Base-by-base conservation (phyloP, 2,113 vertebrate species). In the Prolemur simus region DNA sequence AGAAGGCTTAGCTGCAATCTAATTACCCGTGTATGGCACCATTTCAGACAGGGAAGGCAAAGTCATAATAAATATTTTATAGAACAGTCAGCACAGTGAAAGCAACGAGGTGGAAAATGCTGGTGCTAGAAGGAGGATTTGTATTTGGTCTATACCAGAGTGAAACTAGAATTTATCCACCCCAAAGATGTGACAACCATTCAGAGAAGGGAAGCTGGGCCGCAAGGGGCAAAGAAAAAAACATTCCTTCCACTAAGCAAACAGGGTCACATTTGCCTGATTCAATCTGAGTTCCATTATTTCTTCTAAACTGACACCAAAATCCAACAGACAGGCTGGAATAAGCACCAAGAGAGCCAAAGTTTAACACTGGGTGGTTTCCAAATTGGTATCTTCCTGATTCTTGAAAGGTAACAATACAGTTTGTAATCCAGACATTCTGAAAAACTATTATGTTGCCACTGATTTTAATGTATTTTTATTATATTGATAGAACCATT, bases 1-100 rank as follows among this genome's bases (percentile, higher is more conserved):
- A 78, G 37, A 93, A 88, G 73, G 58, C 0, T 91, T 49, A 54
- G 88, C 47, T 60, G 74, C 89, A 90, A 89, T 80, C 27, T 52
- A 87, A 96, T 89, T 81, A 90, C 82, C 74, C 39, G 6, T n/a
- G 12, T 63, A 10, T 8, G 25, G 91, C 45, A 89, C 74, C 21
- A 17, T 90, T 97, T 93, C 82, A 83, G 74, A 64, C 63, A 54
- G 37, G 80, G 39, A 91, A 96, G 52, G 74, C 86, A 87, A 42
- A 91, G 42, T 93, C 91, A 52, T 42, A 87, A 95, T 96, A 93
- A 97, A 89, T 68, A 96, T 85, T 97, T 98, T 47, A 96, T 37
- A 37, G 71, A 96, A 56, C 1, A 23, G 42, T 83, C 54, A 54
- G 87, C 64, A 86, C 0, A 37, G 91, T 56, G 96, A 98, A 95